Evolutionary conservation across 1,140 invertebrate genomes (phyloP), one percentile per base, ranked within the genome.

Genomic region (Sminthurides bifidus): DNA sequence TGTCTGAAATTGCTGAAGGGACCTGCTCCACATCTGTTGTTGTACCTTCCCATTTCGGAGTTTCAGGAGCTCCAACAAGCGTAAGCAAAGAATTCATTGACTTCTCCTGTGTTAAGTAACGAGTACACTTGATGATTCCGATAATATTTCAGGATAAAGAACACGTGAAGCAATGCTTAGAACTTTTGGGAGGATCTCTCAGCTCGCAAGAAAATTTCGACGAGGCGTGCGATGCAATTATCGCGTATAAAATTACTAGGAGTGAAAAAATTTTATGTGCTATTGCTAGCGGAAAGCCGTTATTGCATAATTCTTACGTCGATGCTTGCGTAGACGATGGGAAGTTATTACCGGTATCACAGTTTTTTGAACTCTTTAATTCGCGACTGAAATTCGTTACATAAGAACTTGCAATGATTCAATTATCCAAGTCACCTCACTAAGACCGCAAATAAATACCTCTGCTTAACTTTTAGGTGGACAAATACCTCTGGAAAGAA

Each of bases 191-290:
- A 6, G 46, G 27, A n/a, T 17, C 21, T n/a, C 19, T 49, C 14
- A 49, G 46, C 21, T 5, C 27, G 35, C 15, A 21, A 8, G 46
- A 49, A 4, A 17, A 10, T 49, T 33, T n/a, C 21, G 46, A 49
- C 24, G 35, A 21, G 17, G 17, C 17, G 15, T 27, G 29, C 6
- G 21, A 33, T 33, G 46, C 46, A 5, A n/a, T 49, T 10, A 49
- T 49, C 10, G 46, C 46, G 12, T 31, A 4, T 35, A 49, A 49
- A 49, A 31, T 49, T 4, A 33, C 38, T 14, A 17, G 38, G 21
- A 52, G 35, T 43, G 51, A 52, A 40, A 43, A 40, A 41, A 52
- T 40, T 19, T 27, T 40, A 21, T 33, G 38, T 35, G 14, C 51
- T 23, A 40, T 43, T 52, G 35, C 51, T 35, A 19, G 3, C 10